Conservation (phyloP, 2,113 vertebrate species). For the Paradisaea rubra region DNA sequence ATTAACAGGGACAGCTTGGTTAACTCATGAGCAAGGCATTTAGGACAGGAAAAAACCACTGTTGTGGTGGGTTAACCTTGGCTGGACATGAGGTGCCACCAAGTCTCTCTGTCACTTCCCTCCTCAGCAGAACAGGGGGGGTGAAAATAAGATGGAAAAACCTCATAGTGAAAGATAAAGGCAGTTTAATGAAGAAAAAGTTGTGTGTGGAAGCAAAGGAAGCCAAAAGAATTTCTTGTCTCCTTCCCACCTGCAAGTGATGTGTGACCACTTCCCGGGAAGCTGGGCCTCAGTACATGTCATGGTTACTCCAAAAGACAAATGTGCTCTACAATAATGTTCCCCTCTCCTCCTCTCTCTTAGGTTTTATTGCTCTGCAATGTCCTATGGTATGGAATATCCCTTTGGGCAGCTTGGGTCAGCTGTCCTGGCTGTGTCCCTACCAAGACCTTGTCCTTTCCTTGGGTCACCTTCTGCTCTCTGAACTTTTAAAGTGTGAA, state of each 20-base stretch:
- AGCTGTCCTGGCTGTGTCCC: neutral
- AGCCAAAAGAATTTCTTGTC: neutral
- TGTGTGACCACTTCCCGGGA: neutral
- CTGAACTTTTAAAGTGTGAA: neutral
- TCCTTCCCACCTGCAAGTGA: neutral
- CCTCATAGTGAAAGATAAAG: neutral
- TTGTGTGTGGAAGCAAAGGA: neutral
- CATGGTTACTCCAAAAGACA: neutral
- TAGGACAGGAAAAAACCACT: neutral
- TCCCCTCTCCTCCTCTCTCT: neutral
- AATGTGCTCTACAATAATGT: neutral
- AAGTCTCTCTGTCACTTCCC: neutral
- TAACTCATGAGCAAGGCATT: neutral
- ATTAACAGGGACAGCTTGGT: conserved; percentile 7
- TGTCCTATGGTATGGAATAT: neutral
- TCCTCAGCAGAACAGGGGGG: neutral
- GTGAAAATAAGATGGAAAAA: neutral
- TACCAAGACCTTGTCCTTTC: neutral
- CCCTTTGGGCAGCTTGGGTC: neutral
- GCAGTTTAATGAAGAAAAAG: neutral
- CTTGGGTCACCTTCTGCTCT: neutral
- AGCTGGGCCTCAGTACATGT: neutral
- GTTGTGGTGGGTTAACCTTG: neutral
- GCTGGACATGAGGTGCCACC: neutral
- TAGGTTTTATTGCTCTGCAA: neutral